A percentile compares a stretch with the other conserved stretches of the same genome.
These are phyloP conservation scores for Melanotaenia pygmaea DNA, from an alignment of 2,797 vertebrate genomes.

Conservation along the genomic window DNA sequence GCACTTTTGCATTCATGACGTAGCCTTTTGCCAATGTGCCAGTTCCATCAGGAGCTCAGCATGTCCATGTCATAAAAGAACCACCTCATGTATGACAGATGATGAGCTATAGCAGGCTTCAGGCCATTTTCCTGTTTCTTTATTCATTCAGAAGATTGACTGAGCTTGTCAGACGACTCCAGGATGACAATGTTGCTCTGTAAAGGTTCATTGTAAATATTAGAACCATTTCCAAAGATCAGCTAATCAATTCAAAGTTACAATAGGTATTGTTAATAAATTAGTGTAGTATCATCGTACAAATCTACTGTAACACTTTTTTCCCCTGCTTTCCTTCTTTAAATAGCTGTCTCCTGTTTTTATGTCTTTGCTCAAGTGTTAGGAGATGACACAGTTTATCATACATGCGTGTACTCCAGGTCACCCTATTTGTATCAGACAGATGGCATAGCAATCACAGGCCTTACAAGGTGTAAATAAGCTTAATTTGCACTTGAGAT, in stretches of 20 bases:
- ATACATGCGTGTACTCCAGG: neutral
- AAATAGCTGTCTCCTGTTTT: neutral
- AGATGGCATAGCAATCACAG: neutral
- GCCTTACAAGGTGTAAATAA: neutral
- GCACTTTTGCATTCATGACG: slow-evolving; percentile 14
- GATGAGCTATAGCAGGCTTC: neutral
- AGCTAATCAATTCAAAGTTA: neutral
- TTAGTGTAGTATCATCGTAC: neutral
- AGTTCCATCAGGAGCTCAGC: slow-evolving; percentile 9
- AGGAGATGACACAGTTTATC: neutral
- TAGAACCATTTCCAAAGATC: neutral
- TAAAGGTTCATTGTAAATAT: neutral
- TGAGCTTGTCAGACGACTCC: neutral
- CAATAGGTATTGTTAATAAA: neutral
- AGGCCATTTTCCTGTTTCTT: neutral
- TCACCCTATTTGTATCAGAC: neutral
- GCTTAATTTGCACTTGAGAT: neutral
- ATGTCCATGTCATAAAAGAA: slow-evolving; percentile 23
- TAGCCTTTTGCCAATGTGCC: slow-evolving; percentile 1
- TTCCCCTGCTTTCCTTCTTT: neutral
- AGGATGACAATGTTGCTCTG: neutral
- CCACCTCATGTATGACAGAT: slow-evolving; percentile 6
- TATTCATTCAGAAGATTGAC: neutral
- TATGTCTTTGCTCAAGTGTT: neutral
- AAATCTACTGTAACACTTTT: too few species aligned